Percentiles rank a stretch among this genome's conserved stretches.
Evolutionary conservation across 64 coral and sea anemone species (phyloP).

Genomic region (Montipora capricornis): DNA sequence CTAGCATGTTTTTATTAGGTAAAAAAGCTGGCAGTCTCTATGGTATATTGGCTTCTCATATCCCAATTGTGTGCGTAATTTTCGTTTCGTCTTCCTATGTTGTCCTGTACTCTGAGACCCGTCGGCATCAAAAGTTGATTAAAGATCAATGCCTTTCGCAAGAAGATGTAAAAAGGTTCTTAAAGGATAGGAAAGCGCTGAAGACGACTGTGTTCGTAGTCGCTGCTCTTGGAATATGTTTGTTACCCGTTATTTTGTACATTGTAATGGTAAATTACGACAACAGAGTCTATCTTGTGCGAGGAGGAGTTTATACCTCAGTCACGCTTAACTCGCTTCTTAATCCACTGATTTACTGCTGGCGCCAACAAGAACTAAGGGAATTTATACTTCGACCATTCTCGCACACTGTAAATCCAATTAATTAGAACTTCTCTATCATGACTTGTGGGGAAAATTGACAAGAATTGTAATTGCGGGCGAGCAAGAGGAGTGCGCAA

Average conservation of each 20-base stretch:
- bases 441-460: no score
- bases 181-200: no score
- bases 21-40: neutral
- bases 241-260: neutral
- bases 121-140: neutral
- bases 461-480: no score
- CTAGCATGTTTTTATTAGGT: neutral
- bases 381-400: neutral
- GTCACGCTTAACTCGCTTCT: neutral
- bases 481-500: no score
- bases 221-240: neutral
- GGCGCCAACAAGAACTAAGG: neutral
- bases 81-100: neutral
- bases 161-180: neutral
- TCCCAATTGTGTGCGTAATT: neutral
- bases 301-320: neutral
- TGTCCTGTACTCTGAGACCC: neutral
- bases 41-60: neutral
- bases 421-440: no score
- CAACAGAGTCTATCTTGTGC: neutral
- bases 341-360: conserved; percentile 9
- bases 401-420: no score
- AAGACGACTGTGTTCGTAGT: neutral
- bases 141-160: neutral
- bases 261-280: no score